Conservation (phyloP, 2,113 vertebrate genomes). For the Picathartes gymnocephalus region DNA sequence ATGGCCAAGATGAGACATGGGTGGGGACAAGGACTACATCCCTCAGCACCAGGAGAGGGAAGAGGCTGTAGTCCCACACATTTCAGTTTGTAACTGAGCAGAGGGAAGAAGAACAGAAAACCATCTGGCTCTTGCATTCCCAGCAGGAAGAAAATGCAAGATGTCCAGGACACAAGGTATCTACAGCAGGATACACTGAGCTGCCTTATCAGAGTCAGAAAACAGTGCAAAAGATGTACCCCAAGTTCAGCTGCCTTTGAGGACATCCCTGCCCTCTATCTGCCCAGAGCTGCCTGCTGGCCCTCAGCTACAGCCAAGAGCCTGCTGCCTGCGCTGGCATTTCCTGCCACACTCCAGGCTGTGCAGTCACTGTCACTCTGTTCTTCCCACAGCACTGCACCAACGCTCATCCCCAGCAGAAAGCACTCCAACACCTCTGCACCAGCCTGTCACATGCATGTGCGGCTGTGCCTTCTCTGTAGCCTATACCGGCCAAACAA, state of each 20-base stretch:
- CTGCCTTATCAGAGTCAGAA: not conserved
- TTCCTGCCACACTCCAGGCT: not conserved
- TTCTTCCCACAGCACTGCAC: not conserved
- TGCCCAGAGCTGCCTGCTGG: not conserved
- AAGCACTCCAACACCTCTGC: not conserved
- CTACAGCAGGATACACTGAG: not conserved
- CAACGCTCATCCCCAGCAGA: not conserved
- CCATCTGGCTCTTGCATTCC: not conserved
- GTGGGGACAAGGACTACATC: not conserved
- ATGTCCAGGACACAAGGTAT: not conserved
- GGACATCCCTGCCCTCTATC: not conserved
- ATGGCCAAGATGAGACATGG: fast-evolving
- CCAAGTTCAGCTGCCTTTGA: not conserved
- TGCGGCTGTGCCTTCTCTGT: not conserved
- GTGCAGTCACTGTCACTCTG: not conserved
- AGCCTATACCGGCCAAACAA: not conserved
- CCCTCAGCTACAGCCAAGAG: not conserved
- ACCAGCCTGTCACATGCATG: not conserved
- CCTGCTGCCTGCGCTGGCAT: not conserved
- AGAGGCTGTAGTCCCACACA: not conserved
- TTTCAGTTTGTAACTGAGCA: not conserved
- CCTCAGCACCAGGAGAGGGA: not conserved
- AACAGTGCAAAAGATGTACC: not conserved
- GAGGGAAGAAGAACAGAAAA: not conserved
- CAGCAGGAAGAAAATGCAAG: not conserved